A percentile compares a stretch with the other conserved stretches of the same genome.
phyloP scores from a whole-genome alignment of 2,797 vertebrate genomes.

The Vipera ursinii region DNA sequence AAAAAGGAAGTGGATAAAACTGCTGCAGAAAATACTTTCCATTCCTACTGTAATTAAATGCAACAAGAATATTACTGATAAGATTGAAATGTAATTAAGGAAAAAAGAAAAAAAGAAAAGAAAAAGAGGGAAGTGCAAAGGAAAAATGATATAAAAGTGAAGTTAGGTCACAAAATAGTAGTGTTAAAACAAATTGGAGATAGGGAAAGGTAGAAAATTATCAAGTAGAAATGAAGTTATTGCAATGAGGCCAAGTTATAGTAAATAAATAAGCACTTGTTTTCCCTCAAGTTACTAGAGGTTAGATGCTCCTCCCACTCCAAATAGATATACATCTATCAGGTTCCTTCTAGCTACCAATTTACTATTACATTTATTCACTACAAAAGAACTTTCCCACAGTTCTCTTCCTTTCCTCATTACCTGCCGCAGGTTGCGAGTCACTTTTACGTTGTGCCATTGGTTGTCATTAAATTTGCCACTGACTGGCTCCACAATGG shows the following conservation, averaged over 20 bases:
- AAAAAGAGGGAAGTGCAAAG: constrained; percentile 64
- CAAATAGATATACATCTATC: constrained; percentile 8
- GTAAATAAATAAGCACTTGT: constrained; percentile 20
- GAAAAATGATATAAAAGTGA: constrained; percentile 72
- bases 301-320: constrained; percentile 1
- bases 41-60: constrained; percentile 67
- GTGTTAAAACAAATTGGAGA: constrained; percentile 61
- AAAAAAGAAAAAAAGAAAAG: constrained; percentile 61
- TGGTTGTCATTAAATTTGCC: constrained; percentile 99
- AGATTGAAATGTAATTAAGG: constrained; percentile 70
- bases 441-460: constrained; percentile 99
- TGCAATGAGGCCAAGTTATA: constrained; percentile 37
- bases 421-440: constrained; percentile 99
- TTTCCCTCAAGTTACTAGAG: constrained; percentile 39
- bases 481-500: constrained; percentile 96
- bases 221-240: constrained; percentile 56
- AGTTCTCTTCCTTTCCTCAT: constrained; percentile 69
- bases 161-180: constrained; percentile 61
- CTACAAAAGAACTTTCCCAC: constrained; percentile 12
- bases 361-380: background rate
- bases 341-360: constrained; percentile 3
- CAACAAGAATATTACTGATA: constrained; percentile 66
- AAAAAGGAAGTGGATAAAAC: constrained; percentile 55
- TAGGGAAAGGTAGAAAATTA: constrained; percentile 51
- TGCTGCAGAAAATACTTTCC: constrained; percentile 49